A percentile compares a stretch with the other conserved stretches of the same genome.
Conservation (phyloP, 2,113 vertebrate species). For the Coryphaenoides rupestris region DNA sequence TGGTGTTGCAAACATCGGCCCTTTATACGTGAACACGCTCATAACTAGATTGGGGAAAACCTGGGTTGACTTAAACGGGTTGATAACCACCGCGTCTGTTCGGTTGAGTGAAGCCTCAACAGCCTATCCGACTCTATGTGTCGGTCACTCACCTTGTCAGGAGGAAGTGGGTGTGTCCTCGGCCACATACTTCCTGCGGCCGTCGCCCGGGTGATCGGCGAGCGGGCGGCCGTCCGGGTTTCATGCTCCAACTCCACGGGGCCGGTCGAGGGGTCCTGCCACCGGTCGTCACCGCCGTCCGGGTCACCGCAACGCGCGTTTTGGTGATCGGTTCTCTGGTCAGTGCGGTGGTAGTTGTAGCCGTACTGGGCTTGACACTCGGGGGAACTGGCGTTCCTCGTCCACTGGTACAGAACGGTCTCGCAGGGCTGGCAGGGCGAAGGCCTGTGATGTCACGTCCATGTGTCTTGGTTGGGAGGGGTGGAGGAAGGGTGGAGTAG, state of each 20-base stretch:
- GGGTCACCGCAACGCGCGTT: slow-evolving; percentile 7
- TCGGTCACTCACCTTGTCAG: slow-evolving; percentile 57
- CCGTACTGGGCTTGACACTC: slow-evolving; percentile 52
- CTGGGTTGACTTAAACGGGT: no score
- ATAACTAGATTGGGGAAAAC: no score
- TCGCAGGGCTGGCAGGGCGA: slow-evolving; percentile 8
- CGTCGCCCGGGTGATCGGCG: slow-evolving; percentile 38
- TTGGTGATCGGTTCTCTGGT: slow-evolving; percentile 64
- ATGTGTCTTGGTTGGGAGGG: slow-evolving; percentile 34
- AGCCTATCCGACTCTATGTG: no score
- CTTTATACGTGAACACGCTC: no score
- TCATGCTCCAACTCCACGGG: slow-evolving; percentile 56
- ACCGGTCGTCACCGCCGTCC: slow-evolving; percentile 22
- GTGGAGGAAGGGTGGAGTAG: not conserved
- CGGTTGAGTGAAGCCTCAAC: no score
- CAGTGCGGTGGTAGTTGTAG: slow-evolving; percentile 66
- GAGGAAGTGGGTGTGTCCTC: slow-evolving; percentile 54
- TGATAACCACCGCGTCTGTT: no score
- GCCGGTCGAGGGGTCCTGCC: slow-evolving; percentile 30
- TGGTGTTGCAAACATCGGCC: no score
- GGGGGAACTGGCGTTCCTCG: slow-evolving; percentile 25
- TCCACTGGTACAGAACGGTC: slow-evolving; percentile 42
- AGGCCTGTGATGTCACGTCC: slow-evolving; percentile 23
- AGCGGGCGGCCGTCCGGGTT: slow-evolving; percentile 33
- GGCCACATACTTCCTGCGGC: slow-evolving; percentile 46